These are phyloP conservation scores for Cotesia chilonis DNA, from an alignment of 1,140 invertebrate genomes.

Conservation along the genomic window DNA sequence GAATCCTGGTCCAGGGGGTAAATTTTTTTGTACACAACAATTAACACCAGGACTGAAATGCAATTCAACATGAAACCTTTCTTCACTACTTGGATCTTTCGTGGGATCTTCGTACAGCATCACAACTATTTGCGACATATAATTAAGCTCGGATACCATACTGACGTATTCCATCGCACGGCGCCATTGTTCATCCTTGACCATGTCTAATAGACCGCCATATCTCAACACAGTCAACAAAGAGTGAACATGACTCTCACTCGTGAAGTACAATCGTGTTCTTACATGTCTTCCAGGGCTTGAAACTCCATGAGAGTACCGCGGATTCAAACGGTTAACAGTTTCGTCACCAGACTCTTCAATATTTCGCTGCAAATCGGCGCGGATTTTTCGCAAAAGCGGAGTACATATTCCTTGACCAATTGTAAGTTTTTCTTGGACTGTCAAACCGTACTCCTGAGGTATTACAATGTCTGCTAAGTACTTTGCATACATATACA, in stretches of 20 bases:
- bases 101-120: conserved; percentile 99
- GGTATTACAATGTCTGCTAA: conserved; percentile 98
- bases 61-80: conserved; percentile 95
- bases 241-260: conserved; percentile 99
- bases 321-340: conserved; percentile 94
- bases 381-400: conserved; percentile 93
- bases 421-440: conserved; percentile 95
- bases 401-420: conserved; percentile 98
- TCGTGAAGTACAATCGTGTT: conserved; percentile 97
- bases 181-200: conserved; percentile 96
- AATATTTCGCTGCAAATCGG: conserved; percentile 93
- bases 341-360: conserved; percentile 88
- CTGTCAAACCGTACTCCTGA: conserved; percentile 97
- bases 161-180: conserved; percentile 98
- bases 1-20: conserved; percentile 92
- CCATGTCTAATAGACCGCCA: conserved; percentile 89
- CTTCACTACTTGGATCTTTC: conserved; percentile 89
- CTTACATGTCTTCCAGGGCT: conserved; percentile 97
- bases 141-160: conserved; percentile 97
- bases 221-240: conserved; percentile 94
- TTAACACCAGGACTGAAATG: conserved; percentile 98
- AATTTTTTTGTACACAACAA: conserved; percentile 93
- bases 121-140: conserved; percentile 99
- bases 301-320: conserved; percentile 97
- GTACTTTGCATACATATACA: conserved; percentile 95